These are phyloP conservation scores for Stomatorhinus walkeri DNA, from an alignment of 2,797 vertebrate genomes.

Conservation along the genomic window DNA sequence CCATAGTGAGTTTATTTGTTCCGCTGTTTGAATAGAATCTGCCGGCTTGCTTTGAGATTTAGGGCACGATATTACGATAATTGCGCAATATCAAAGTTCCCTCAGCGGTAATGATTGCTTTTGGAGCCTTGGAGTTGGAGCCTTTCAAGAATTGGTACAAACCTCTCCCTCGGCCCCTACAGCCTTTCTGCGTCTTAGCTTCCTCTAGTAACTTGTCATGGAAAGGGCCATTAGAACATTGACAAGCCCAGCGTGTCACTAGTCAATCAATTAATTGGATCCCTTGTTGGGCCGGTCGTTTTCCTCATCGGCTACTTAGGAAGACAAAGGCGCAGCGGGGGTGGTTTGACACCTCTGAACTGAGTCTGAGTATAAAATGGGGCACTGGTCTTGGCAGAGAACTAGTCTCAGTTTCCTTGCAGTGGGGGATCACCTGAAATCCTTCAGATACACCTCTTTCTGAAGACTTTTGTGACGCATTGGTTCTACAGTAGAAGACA, in stretches of 20 bases:
- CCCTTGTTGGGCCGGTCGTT: slow-evolving; percentile 65
- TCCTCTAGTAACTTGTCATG: slow-evolving; percentile 59
- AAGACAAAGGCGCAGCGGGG: slow-evolving; percentile 64
- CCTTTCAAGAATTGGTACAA: slow-evolving; percentile 71
- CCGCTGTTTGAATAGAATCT: slow-evolving; percentile 56
- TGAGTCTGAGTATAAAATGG: slow-evolving; percentile 53
- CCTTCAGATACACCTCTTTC: background rate
- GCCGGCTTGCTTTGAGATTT: slow-evolving; percentile 50
- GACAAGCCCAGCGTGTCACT: slow-evolving; percentile 69
- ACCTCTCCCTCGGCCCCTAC: slow-evolving; percentile 39
- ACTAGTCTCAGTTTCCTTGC: slow-evolving; percentile 36
- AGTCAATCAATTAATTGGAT: slow-evolving; percentile 76
- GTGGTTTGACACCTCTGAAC: slow-evolving; percentile 63
- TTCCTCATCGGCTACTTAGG: slow-evolving; percentile 71
- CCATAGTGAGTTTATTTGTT: slow-evolving; percentile 50
- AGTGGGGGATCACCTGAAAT: slow-evolving; percentile 12
- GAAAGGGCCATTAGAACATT: slow-evolving; percentile 66
- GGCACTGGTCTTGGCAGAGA: slow-evolving; percentile 12
- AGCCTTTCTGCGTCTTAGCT: slow-evolving; percentile 43
- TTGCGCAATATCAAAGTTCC: slow-evolving; percentile 66
- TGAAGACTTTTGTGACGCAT: background rate
- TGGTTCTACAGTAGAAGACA: slow-evolving; percentile 32
- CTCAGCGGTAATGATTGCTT: slow-evolving; percentile 65
- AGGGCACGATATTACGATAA: slow-evolving; percentile 60
- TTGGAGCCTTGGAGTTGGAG: slow-evolving; percentile 51